These are phyloP conservation scores for Dicentrarchus labrax DNA, from an alignment of 2,113 vertebrate genomes.

Conservation along the genomic window DNA sequence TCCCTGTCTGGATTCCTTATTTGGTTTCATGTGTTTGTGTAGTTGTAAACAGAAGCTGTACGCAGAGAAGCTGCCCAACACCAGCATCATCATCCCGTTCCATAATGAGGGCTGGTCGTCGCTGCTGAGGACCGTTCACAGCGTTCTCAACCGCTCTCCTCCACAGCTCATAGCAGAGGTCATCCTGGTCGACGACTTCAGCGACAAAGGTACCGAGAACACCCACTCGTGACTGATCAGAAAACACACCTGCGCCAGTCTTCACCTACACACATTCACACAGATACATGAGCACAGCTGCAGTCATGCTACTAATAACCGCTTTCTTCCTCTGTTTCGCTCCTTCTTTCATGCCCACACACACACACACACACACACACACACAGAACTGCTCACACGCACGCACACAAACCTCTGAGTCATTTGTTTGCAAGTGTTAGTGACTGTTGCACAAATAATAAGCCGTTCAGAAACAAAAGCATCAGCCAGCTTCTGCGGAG, in stretches of 20 bases:
- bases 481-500: slow-evolving; percentile 8
- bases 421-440: slow-evolving; percentile 36
- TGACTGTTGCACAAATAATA: slow-evolving; percentile 48
- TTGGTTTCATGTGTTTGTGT: neutral
- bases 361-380: slow-evolving; percentile 2
- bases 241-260: neutral
- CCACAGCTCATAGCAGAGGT: slow-evolving; percentile 92
- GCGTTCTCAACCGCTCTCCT: slow-evolving; percentile 92
- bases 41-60: slow-evolving; percentile 91
- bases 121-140: slow-evolving; percentile 91
- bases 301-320: neutral
- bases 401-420: slow-evolving; percentile 27
- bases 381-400: neutral
- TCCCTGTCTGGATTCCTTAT: neutral
- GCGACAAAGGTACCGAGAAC: slow-evolving; percentile 80
- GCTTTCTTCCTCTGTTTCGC: neutral
- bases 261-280: neutral
- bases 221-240: neutral
- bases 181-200: slow-evolving; percentile 96
- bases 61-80: slow-evolving; percentile 92
- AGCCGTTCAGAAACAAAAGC: slow-evolving; percentile 29
- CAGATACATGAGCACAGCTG: neutral
- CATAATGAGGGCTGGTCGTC: slow-evolving; percentile 97
- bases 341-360: neutral
- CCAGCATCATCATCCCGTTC: slow-evolving; percentile 85